Percentiles rank a stretch among this genome's conserved stretches.
phyloP scores from a whole-genome alignment of 2,888 invertebrate species.

The Synergus itoensis region DNA sequence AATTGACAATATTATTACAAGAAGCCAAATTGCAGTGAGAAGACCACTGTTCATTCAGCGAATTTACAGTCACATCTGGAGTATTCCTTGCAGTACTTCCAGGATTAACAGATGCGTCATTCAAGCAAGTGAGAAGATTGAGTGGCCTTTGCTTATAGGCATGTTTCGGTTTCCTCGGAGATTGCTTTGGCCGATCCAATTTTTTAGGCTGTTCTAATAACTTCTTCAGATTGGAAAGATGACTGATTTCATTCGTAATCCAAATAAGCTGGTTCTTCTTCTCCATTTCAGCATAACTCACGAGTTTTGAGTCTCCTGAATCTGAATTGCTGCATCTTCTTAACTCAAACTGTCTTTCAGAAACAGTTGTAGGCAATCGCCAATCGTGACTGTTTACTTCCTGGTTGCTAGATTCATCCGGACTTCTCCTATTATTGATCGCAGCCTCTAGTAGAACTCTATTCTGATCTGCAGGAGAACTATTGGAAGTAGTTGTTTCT shows the following conservation, averaged over 20 bases:
- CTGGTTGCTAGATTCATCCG: conserved; percentile 62
- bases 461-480: conserved; percentile 66
- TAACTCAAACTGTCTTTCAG: conserved; percentile 77
- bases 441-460: conserved; percentile 65
- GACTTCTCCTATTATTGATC: conserved; percentile 58
- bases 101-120: conserved; percentile 44
- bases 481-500: conserved; percentile 64
- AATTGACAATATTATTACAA: conserved; percentile 53
- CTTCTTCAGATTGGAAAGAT: conserved; percentile 79
- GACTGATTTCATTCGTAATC: conserved; percentile 81
- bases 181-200: conserved; percentile 60
- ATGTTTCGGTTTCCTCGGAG: conserved; percentile 63
- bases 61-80: conserved; percentile 50
- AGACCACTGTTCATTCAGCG: conserved; percentile 72
- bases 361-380: conserved; percentile 78
- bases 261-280: conserved; percentile 80
- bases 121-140: conserved; percentile 45
- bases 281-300: conserved; percentile 79
- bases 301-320: conserved; percentile 69
- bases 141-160: conserved; percentile 54
- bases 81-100: conserved; percentile 45
- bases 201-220: conserved; percentile 72
- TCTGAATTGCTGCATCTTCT: conserved; percentile 66
- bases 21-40: conserved; percentile 73
- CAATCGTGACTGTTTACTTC: conserved; percentile 72